Evolutionary conservation across 2,888 invertebrate species (phyloP).

Genomic region (Cephalotes varians): DNA sequence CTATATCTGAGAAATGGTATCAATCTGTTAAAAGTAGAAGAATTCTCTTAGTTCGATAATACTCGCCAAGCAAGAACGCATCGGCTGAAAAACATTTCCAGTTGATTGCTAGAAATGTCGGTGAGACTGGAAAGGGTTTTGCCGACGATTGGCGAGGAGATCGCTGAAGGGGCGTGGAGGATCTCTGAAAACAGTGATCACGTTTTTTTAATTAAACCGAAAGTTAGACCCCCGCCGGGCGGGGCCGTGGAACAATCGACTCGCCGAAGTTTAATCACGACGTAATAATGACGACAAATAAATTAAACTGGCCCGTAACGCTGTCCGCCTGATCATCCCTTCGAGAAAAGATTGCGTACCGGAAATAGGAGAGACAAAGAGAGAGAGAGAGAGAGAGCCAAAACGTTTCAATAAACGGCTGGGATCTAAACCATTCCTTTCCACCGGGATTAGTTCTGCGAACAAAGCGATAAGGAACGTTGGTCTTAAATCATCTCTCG

Average conservation of each 20-base stretch:
- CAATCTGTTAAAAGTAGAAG: slow-evolving; percentile 26
- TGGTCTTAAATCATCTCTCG: slow-evolving; percentile 26
- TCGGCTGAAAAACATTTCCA: slow-evolving; percentile 67
- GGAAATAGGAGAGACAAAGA: slow-evolving; percentile 59
- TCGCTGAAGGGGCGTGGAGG: slow-evolving; percentile 39
- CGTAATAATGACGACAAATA: slow-evolving; percentile 78
- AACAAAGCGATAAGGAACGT: slow-evolving; percentile 27
- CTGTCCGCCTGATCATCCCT: slow-evolving; percentile 64
- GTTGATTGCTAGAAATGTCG: slow-evolving; percentile 71
- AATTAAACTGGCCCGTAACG: slow-evolving; percentile 75
- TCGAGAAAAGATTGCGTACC: slow-evolving; percentile 68
- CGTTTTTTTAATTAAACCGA: slow-evolving; percentile 79
- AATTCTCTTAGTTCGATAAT: slow-evolving; percentile 55
- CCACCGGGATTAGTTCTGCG: slow-evolving; percentile 13
- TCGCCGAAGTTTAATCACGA: slow-evolving; percentile 74
- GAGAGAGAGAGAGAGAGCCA: slow-evolving; percentile 28
- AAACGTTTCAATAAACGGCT: slow-evolving; percentile 69
- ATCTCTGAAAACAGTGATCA: slow-evolving; percentile 73
- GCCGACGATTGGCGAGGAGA: slow-evolving; percentile 42
- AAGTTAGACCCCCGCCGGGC: slow-evolving; percentile 65
- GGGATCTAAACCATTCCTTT: slow-evolving; percentile 34
- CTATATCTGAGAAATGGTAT: slow-evolving; percentile 11
- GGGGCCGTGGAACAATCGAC: slow-evolving; percentile 37
- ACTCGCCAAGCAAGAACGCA: slow-evolving; percentile 61
- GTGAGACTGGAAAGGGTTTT: slow-evolving; percentile 61